Evolutionary conservation across 2,888 invertebrate genomes (phyloP), one percentile per base, ranked within the genome.

Genomic region (Nudaria mundana): DNA sequence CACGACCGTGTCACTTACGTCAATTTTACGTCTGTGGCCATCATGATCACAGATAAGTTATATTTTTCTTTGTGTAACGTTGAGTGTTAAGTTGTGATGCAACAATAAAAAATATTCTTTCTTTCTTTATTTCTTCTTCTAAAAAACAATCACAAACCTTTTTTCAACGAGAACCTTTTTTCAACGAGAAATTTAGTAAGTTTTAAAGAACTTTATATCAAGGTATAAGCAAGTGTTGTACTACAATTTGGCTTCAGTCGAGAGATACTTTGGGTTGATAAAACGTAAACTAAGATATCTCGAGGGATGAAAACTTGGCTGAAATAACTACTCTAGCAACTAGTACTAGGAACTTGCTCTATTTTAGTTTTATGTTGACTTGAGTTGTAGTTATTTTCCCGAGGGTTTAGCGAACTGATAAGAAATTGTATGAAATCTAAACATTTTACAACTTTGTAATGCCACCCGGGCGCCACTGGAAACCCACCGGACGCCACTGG

Each of bases 151-250:
- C n/a, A n/a, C n/a, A n/a, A n/a, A n/a, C n/a, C n/a, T n/a, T n/a
- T n/a, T n/a, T n/a, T n/a, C n/a, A n/a, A n/a, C n/a, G n/a, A n/a
- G n/a, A n/a, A n/a, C n/a, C n/a, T n/a, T n/a, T n/a, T n/a, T n/a
- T n/a, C n/a, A n/a, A n/a, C n/a, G n/a, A n/a, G n/a, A n/a, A n/a
- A n/a, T n/a, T n/a, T n/a, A n/a, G n/a, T n/a, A n/a, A n/a, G n/a
- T n/a, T n/a, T n/a, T n/a, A 39, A 37, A 30, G 18, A 14, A 40
- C 58, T 67, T 52, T 63, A 56, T 44, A 38, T 46, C 34, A 44
- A 30, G 38, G 48, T 52, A 60, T 62, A 64, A 65, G 60, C 65
- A 65, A 67, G 67, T 63, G 63, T 60, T 63, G 58, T 58, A 54
- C 51, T 42, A 52, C 41, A 52, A 48, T 40, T 48, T 62, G 60